Conservation (phyloP, 2,113 vertebrate species). For the Spea multiplicata region DNA sequence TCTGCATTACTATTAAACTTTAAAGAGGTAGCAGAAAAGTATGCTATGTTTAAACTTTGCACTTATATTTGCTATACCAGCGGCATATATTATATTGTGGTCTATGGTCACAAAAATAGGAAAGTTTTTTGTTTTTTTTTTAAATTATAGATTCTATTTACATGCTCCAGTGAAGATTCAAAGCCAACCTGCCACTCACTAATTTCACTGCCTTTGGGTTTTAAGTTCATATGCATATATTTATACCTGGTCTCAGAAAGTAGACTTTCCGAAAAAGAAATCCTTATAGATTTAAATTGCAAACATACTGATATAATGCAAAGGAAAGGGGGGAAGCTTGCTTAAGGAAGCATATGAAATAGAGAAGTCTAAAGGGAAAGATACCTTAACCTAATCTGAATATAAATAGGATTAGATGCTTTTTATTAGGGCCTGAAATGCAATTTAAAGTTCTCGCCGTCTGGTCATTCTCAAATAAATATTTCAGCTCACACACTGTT, state of each 20-base stretch:
- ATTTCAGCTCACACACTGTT: constrained; percentile 21
- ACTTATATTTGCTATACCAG: too few relatives aligned
- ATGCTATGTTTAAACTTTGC: too few relatives aligned
- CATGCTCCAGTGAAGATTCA: too few relatives aligned
- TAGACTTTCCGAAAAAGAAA: constrained; percentile 79
- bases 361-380: constrained; percentile 83
- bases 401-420: constrained; percentile 92
- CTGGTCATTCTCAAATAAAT: constrained; percentile 65
- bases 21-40: too few relatives aligned
- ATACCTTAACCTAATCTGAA: constrained; percentile 87
- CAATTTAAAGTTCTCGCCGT: constrained; percentile 79
- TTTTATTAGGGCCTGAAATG: constrained; percentile 83
- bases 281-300: constrained; percentile 85
- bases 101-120: too few relatives aligned
- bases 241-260: constrained; percentile 74
- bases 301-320: constrained; percentile 81
- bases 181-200: too few relatives aligned
- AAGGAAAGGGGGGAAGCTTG: constrained; percentile 52
- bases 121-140: too few relatives aligned
- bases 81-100: too few relatives aligned
- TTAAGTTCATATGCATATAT: background rate
- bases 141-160: too few relatives aligned
- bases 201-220: too few relatives aligned
- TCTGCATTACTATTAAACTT: too few relatives aligned
- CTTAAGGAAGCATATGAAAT: constrained; percentile 86